phyloP scores from a whole-genome alignment of 2,113 vertebrate genomes.

The Origma solitaria region DNA sequence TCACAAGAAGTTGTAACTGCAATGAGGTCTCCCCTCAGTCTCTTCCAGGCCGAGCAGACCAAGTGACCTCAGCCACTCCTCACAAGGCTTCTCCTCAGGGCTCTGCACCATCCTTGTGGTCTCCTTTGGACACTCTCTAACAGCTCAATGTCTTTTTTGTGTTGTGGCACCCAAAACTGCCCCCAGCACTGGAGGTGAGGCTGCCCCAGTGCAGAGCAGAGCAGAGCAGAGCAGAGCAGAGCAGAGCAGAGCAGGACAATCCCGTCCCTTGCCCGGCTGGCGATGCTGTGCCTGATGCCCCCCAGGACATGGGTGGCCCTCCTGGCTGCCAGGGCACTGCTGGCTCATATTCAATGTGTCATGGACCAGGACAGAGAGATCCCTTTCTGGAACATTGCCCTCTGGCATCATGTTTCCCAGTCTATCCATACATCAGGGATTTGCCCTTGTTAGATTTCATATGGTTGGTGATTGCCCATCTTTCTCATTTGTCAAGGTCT shows the following conservation, averaged over 20 bases:
- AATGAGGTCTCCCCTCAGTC: not conserved
- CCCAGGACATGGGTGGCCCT: not conserved
- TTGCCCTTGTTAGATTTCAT: not conserved
- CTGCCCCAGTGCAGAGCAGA: no score
- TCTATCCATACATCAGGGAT: not conserved
- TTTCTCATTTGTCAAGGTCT: no score
- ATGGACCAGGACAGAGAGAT: rapidly evolving
- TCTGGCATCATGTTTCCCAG: no score
- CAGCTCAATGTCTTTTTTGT: no score
- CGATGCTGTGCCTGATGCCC: not conserved
- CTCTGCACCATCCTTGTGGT: no score
- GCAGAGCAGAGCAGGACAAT: not conserved
- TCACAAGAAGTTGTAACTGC: not conserved
- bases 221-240: no score
- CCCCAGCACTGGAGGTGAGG: no score
- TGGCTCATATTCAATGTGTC: rapidly evolving
- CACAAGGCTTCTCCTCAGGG: no score
- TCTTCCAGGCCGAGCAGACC: not conserved
- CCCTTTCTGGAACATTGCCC: not conserved
- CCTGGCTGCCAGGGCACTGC: not conserved
- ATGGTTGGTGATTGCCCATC: not conserved
- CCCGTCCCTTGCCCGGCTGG: not conserved
- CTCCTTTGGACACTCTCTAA: no score
- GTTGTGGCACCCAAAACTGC: no score
- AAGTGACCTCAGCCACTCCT: not conserved